Evolutionary conservation across 2,797 vertebrate species (phyloP), one percentile per base, ranked within the genome.

Genomic region (Ammospiza maritima): DNA sequence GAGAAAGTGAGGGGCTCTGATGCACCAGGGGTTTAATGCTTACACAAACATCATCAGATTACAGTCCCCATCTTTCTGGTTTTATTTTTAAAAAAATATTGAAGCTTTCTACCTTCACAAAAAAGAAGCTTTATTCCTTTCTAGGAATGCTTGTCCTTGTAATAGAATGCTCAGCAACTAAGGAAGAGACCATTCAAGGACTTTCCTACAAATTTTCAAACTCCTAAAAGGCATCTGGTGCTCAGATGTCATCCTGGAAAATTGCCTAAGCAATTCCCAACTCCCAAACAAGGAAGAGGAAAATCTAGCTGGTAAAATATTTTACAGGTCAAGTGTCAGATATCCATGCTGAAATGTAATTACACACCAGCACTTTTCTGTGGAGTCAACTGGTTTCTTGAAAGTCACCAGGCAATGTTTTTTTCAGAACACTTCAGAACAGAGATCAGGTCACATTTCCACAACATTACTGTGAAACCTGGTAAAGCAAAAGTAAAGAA

Each of bases 211-310:
- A 44, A 78, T 75, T 82, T 62, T 72, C 89, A 53, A 90, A 70
- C 88, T 83, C 58, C 69, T 89, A 82, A 87, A 94, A 96, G 75
- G 80, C 71, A 91, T 74, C 86, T 86, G 88, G 93, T 84, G 80
- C 85, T 96, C 91, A 77, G 85, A 81, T 26, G 58, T 91, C 93
- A 94, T 86, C 77, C 74, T 97, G 95, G 95, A 97, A 96, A 94
- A 83, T 42, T 40, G 72, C 90, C 90, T 81, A 85, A 96, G 73
- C 73, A 94, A 93, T 80, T 86, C 44, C n/a, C 71, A 91, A 86
- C 40, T 94, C 87, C 44, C 85, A 92, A 90, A 92, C 45, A 88
- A 78, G 70, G 92, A 93, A 95, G 77, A 87, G 62, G 88, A 88
- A 91, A 96, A 95, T 85, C 67, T 67, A 94, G 71, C 80, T 86